Evolutionary conservation across 2,113 vertebrate species (phyloP), one percentile per base, ranked within the genome.

Genomic region (Ellobius talpinus): DNA sequence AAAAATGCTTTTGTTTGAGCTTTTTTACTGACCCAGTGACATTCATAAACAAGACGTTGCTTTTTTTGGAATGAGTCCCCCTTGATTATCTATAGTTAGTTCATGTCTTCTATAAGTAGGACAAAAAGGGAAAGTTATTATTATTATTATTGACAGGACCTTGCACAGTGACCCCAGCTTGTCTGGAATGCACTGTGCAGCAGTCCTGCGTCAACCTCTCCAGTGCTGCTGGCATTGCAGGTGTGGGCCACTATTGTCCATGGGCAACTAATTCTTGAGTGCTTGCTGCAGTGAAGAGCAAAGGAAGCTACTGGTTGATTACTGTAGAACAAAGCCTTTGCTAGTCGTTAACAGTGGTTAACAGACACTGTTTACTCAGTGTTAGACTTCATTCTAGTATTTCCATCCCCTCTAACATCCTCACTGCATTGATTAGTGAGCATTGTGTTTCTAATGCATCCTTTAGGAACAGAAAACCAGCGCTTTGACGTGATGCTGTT

Each of bases 401-500:
- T 92, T 90, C 45, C 29, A 47, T 63, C 93, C 16, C 33, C 55
- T 92, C 36, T 96, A 31, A 94, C 77, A 94, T 63, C 26, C 63
- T 33, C 89, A 88, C 85, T 87, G 36, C 6, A 47, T 96, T 66
- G 29, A 63, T 77, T 82, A 94, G 36, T 90, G 66, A 96, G 81
- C 58, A 63, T 6, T 72, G 87, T 87, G 52, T 89, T 95, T 93
- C 74, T 74, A 87, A 84, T 29, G 52, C n/a, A 55, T 66, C 87
- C 33, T 97, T 96, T 95, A 97, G 96, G 96, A 96, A 93, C 89
- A 76, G 1, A 76, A 90, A 79, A 97, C 90, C 91, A 96, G 33
- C 4, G 50, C 29, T 96, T 96, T 97, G 96, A 96, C 94, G 97
- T 94, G 88, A 87, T 98, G 95, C 93, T 96, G 96, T 84, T 66